Base-by-base conservation (phyloP, 2,113 vertebrate species). In the Noctilio leporinus region DNA sequence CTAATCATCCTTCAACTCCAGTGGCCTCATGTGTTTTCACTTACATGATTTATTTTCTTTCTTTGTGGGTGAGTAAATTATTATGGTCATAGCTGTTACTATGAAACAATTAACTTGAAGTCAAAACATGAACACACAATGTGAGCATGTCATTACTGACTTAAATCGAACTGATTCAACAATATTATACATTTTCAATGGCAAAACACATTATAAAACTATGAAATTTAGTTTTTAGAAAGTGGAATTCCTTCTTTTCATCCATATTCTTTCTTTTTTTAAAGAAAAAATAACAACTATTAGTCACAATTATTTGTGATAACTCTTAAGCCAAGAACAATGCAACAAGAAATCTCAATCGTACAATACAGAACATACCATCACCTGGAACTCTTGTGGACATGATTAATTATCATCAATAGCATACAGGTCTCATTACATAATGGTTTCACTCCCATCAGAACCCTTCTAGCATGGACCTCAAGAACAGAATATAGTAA, bases 81-180 rank as follows among this genome's bases (percentile, higher is more conserved):
- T 91, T 86, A 91, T 76, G 33, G 30, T 82, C 33, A 82, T 93
- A 75, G 33, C 7, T 64, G 73, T 47, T 55, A 94, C 62, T 83
- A 69, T 40, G 22, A 97, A 95, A 78, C 24, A 93, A 86, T 89
- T 95, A 95, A 82, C 11, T 70, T 94, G 81, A 95, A 88, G 70
- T 96, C 20, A 69, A 95, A 97, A 86, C 15, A 93, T 76, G 69
- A 86, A 70, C 67, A 77, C 35, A 53, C 70, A 94, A 77, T 64
- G 47, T 80, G 19, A 91, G 78, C 83, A 9, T 38, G 30, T 4
- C 69, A 83, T 65, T 89, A 86, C 15, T 72, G 47, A 91, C 28
- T 78, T 83, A 65, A 91, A 40, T 89, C 3, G 38, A 89, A 81
- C n/a, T 53, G 33, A 86, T 84, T 73, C 28, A 51, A 93, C 33